Evolutionary conservation across 1,140 invertebrate genomes (phyloP).

Genomic region (Diachasmimorpha longicaudata): DNA sequence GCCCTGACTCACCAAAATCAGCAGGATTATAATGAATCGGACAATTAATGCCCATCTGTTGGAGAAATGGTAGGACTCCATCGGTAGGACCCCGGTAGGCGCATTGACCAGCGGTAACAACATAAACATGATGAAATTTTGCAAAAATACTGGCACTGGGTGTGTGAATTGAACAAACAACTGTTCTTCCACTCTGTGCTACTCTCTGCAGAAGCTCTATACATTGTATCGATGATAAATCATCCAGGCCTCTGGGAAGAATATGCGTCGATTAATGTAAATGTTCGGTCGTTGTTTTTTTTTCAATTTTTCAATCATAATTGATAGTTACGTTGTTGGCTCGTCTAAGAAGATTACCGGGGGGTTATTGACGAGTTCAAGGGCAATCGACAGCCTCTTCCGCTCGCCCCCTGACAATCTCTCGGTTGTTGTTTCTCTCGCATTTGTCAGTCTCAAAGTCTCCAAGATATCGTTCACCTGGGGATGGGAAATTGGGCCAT

Average conservation of each 20-base stretch:
- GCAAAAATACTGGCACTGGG: constrained; percentile 82
- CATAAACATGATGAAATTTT: constrained; percentile 80
- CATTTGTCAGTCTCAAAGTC: constrained; percentile 68
- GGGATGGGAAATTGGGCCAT: constrained; percentile 32
- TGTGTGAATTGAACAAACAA: constrained; percentile 92
- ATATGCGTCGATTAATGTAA: neutral
- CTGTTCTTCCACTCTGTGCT: constrained; percentile 80
- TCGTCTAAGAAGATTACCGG: constrained; percentile 86
- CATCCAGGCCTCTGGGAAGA: constrained; percentile 74
- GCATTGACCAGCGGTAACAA: constrained; percentile 76
- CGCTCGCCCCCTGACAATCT: constrained; percentile 89
- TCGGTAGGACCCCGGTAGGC: constrained; percentile 73
- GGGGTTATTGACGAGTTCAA: constrained; percentile 95
- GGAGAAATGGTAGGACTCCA: constrained; percentile 74
- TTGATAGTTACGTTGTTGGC: constrained; percentile 76
- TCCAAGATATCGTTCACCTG: constrained; percentile 77
- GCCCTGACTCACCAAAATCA: constrained; percentile 73
- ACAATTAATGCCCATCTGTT: constrained; percentile 71
- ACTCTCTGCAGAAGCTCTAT: constrained; percentile 77
- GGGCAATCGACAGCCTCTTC: constrained; percentile 89
- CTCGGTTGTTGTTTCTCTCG: constrained; percentile 73
- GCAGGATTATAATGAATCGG: constrained; percentile 82
- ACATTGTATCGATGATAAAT: constrained; percentile 78
- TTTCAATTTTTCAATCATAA: neutral
- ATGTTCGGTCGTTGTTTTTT: neutral